Evolutionary conservation across 2,113 vertebrate species (phyloP), one percentile per base, ranked within the genome.

Genomic region (Xiphorhynchus elegans): DNA sequence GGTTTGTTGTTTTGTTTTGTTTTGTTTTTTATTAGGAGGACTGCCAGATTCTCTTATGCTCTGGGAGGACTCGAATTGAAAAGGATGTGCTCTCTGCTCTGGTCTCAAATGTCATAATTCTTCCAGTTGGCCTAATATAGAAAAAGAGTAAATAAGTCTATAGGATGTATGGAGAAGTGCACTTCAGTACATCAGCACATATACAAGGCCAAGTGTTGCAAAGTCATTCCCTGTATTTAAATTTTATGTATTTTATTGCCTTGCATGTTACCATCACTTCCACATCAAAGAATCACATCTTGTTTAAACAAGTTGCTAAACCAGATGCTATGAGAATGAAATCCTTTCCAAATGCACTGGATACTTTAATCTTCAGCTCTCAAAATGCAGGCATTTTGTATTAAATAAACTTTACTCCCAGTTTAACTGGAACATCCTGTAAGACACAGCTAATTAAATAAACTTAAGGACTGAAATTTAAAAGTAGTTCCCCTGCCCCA

Each of bases 281-380:
- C 75, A 96, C 90, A 91, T 94, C 82, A 97, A 95, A 94, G 90
- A 83, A 62, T 17, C 33, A 44, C 15, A 42, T 91, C 94, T 90
- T 85, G 78, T 83, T 96, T 96, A 85, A 93, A 66, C n/a, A 90
- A 85, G 88, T 69, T 88, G 85, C 6, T 13, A 91, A 91, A 83
- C 72, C 63, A 93, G 94, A 75, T 87, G 25, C 63, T 40, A 42
- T 37, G 92, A 76, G 82, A 89, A 94, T 87, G 39, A 95, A 85
- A 79, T 73, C 40, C 9, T 89, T 58, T 87, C 75, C 21, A 63
- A 84, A 87, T 20, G 62, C 11, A 10, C n/a, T 49, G 52, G 39
- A 56, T 84, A 50, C 69, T 91, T 94, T 87, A 78, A 93, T 82
- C 74, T 82, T 64, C 1, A 2, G 75, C 55, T 79, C 66, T 26